phyloP scores from a whole-genome alignment of 1,140 invertebrate genomes.

The Trichonephila clavipes region DNA sequence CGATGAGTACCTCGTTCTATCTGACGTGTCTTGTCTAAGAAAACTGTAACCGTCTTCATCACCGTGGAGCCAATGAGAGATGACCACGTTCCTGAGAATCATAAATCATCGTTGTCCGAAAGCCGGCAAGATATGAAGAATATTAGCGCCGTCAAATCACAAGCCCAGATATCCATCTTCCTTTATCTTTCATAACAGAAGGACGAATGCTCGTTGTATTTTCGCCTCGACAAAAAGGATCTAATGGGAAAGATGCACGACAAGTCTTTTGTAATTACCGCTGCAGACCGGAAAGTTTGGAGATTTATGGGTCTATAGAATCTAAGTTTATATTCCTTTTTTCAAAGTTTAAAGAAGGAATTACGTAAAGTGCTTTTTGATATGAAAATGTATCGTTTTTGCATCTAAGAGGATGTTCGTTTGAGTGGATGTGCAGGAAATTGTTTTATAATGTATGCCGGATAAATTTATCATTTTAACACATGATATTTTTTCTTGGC shows the following conservation, averaged over 20 bases:
- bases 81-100: slow-evolving; percentile 5
- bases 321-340: background rate
- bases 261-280: background rate
- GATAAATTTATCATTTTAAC: too few species aligned
- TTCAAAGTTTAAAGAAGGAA: background rate
- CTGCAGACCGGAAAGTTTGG: background rate
- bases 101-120: slow-evolving; percentile 61
- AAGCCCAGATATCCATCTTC: slow-evolving; percentile 55
- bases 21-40: background rate
- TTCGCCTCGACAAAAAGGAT: slow-evolving; percentile 1
- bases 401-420: too few species aligned
- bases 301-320: background rate
- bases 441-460: too few species aligned
- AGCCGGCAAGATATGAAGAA: slow-evolving; percentile 37
- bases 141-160: slow-evolving; percentile 60
- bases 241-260: background rate
- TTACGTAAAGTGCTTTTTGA: background rate
- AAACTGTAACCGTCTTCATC: background rate
- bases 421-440: too few species aligned
- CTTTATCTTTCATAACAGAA: slow-evolving; percentile 55
- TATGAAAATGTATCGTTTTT: too few species aligned
- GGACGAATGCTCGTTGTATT: background rate
- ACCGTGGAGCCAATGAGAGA: slow-evolving; percentile 34
- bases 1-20: background rate
- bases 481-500: too few species aligned